Conservation (phyloP, 2,888 invertebrate genomes). For the Mesorhabditis spiculigera region DNA sequence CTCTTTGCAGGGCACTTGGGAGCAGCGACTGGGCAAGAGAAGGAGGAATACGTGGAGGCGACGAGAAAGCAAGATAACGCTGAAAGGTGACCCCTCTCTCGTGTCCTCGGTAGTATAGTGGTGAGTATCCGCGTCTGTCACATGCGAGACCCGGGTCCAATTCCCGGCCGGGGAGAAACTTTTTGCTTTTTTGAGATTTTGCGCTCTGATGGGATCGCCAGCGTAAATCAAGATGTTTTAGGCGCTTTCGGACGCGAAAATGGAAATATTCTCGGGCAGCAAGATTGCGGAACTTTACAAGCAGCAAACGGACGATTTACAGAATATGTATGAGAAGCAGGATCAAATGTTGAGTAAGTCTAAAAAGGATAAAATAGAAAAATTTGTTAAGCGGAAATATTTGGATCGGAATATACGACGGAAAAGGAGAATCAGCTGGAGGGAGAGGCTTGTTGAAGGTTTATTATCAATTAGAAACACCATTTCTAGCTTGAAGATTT, state of each 20-base stretch:
- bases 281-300: slow-evolving; percentile 58
- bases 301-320: slow-evolving; percentile 59
- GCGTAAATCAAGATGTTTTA: not conserved
- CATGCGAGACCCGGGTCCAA: slow-evolving; percentile 56
- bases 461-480: not conserved
- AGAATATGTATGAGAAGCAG: slow-evolving; percentile 61
- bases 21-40: slow-evolving; percentile 58
- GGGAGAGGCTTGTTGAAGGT: slow-evolving; percentile 50
- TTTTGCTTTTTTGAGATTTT: slow-evolving; percentile 7
- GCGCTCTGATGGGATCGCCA: no score
- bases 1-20: slow-evolving; percentile 51
- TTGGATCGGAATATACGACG: slow-evolving; percentile 65
- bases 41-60: slow-evolving; percentile 62
- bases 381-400: slow-evolving; percentile 53
- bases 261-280: slow-evolving; percentile 57
- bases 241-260: slow-evolving; percentile 37
- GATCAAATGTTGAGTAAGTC: slow-evolving; percentile 61
- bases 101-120: slow-evolving; percentile 53
- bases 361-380: not conserved
- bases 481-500: slow-evolving; percentile 60
- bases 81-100: slow-evolving; percentile 43
- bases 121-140: slow-evolving; percentile 56
- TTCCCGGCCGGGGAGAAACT: slow-evolving; percentile 52
- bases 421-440: slow-evolving; percentile 64
- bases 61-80: slow-evolving; percentile 60